Evolutionary conservation across 1,140 invertebrate species (phyloP), one percentile per base, ranked within the genome.

Genomic region (Pachyrhynchus sulphureomaculatus): DNA sequence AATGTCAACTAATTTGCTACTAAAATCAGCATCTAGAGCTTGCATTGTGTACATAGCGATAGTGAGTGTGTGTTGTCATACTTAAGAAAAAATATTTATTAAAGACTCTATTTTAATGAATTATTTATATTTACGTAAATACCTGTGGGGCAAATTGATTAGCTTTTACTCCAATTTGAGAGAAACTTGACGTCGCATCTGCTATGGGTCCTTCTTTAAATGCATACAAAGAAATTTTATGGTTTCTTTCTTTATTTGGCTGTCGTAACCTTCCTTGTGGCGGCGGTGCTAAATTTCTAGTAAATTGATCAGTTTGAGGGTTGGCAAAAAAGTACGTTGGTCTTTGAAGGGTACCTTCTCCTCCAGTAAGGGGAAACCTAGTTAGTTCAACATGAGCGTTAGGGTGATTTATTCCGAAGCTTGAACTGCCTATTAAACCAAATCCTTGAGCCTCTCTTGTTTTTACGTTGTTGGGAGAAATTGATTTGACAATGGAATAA

Each of bases 281-380:
- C 12, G 67, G 68, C 6, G 72, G 69, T 34, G 70, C 64, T 17
- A 73, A 60, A 59, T 73, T 72, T 56, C 70, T 71, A 9, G 64
- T 68, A 36, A 63, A 75, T 13, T 74, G 72, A 37, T 74, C 72
- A 34, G 68, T 65, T 53, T 72, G 66, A 8, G 60, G 60, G 18
- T 62, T 55, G 0, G 60, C 52, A 2, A 62, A 34, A 20, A 62
- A 55, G 23, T 32, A 62, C 9, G 53, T 36, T 1, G 60, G 58
- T 49, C 58, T 49, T 66, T 66, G 62, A 23, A 61, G 52, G 9
- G 53, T 23, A 32, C 45, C 57, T 17, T 53, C 56, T n/a, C n/a
- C n/a, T 18, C 42, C 54, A 13, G 57, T 17, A 13, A 59, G 13
- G 15, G 69, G 45, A 62, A 72, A 71, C 26, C 67, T 62, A 13